A percentile compares a stretch with the other conserved stretches of the same genome.
These are phyloP conservation scores for Pholis gunnellus DNA, from an alignment of 2,113 vertebrate species.

Conservation along the genomic window DNA sequence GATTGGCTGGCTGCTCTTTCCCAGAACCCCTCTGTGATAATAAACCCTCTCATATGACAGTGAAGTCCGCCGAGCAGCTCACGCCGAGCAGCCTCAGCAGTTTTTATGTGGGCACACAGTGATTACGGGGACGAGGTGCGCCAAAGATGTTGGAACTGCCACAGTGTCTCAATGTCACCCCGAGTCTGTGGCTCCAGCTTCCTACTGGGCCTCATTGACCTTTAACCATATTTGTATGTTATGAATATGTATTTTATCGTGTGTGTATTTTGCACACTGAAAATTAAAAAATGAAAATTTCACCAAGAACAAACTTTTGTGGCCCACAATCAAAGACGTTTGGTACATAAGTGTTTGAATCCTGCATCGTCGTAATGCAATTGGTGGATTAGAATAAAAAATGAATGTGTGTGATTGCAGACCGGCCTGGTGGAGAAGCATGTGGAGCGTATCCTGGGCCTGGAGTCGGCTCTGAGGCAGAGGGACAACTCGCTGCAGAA, in stretches of 20 bases:
- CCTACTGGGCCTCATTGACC: slow-evolving; percentile 22
- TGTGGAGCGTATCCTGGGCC: slow-evolving; percentile 90
- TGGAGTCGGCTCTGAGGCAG: slow-evolving; percentile 92
- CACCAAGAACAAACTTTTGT: too few relatives aligned
- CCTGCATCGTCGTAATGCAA: neutral
- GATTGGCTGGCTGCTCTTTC: slow-evolving; percentile 29
- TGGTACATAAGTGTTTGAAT: neutral
- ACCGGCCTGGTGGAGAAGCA: slow-evolving; percentile 96
- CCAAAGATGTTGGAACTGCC: slow-evolving; percentile 33
- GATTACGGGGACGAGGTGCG: slow-evolving; percentile 39
- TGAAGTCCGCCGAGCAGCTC: slow-evolving; percentile 39
- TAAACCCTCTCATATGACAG: slow-evolving; percentile 51
- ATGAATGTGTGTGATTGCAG: slow-evolving; percentile 73
- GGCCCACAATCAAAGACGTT: too few relatives aligned
- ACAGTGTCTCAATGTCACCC: slow-evolving; percentile 47
- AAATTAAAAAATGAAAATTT: too few relatives aligned
- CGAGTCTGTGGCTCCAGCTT: slow-evolving; percentile 12
- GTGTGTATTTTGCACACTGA: neutral
- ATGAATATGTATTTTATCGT: neutral
- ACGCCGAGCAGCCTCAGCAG: slow-evolving; percentile 52
- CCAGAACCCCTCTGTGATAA: slow-evolving; percentile 43
- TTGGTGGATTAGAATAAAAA: neutral
- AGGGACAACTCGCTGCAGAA: slow-evolving; percentile 89
- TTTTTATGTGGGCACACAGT: slow-evolving; percentile 24
- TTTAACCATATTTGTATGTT: neutral